Percentiles rank a stretch among this genome's conserved stretches.
Conservation (phyloP, 2,113 vertebrate species). For the Ctenomys sociabilis region DNA sequence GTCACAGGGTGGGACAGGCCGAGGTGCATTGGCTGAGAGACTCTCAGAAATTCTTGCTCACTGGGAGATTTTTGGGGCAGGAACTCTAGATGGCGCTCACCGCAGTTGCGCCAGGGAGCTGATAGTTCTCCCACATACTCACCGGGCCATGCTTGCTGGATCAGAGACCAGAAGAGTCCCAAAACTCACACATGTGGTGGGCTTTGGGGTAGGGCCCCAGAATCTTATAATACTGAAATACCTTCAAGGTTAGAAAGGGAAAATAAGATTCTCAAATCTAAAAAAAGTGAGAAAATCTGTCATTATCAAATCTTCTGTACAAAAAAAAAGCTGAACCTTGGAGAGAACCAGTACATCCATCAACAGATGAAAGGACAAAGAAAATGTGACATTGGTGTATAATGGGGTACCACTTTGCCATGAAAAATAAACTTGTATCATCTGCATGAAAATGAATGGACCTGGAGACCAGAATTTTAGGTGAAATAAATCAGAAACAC, state of each 20-base stretch:
- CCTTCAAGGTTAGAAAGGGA: background rate
- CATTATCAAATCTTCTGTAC: background rate
- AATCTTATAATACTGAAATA: background rate
- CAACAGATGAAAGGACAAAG: background rate
- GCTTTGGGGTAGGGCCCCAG: no score
- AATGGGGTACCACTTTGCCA: background rate
- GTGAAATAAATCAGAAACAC: background rate
- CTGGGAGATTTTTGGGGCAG: no score
- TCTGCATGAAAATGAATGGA: background rate
- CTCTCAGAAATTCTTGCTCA: no score
- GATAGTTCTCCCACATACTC: no score
- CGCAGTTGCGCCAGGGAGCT: no score
- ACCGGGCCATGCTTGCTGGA: no score
- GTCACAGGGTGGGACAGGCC: no score
- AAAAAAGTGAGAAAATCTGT: background rate
- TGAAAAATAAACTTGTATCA: background rate
- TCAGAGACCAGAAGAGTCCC: no score
- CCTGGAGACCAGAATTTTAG: background rate
- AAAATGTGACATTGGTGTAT: background rate
- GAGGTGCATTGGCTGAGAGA: no score
- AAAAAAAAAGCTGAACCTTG: background rate
- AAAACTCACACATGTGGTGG: no score
- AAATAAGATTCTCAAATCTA: background rate
- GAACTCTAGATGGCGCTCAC: no score
- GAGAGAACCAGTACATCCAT: background rate